Percentiles rank a stretch among this genome's conserved stretches.
Evolutionary conservation across 2,113 vertebrate genomes (phyloP).

Genomic region (Cephalopterus ornatus): DNA sequence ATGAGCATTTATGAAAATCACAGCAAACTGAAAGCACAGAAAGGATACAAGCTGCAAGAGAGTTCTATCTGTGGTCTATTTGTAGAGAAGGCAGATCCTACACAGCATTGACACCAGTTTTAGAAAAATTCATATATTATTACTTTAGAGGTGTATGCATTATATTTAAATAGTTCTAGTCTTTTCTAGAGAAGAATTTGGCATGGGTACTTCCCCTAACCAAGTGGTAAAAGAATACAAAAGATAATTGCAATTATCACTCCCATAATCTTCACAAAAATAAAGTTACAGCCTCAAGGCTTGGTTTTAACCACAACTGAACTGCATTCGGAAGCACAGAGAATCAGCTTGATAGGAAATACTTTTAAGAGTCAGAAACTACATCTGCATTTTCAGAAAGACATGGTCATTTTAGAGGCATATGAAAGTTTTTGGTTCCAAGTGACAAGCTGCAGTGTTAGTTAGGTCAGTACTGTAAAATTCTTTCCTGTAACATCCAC

Average conservation of each 20-base stretch:
- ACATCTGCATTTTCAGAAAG: not conserved
- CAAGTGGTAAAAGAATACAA: not conserved
- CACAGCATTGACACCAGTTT: not conserved
- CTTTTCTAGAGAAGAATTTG: not conserved
- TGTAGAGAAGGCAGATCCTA: not conserved
- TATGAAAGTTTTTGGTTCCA: not conserved
- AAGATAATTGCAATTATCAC: not conserved
- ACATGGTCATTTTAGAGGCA: not conserved
- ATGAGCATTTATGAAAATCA: not conserved
- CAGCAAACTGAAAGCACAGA: not conserved
- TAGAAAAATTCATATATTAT: not conserved
- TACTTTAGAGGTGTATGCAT: not conserved
- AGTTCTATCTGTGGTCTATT: no score
- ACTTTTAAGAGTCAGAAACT: not conserved
- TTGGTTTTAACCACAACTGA: not conserved
- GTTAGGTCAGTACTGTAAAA: not conserved
- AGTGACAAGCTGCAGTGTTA: not conserved
- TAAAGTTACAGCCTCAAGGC: not conserved
- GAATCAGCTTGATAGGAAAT: not conserved
- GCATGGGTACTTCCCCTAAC: not conserved
- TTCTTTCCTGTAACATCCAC: not conserved
- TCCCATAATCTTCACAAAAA: not conserved
- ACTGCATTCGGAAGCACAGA: not conserved
- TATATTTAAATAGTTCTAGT: not conserved
- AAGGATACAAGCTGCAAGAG: not conserved